These are phyloP conservation scores for Perognathus longimembris DNA, from an alignment of 2,113 vertebrate genomes.

Conservation along the genomic window DNA sequence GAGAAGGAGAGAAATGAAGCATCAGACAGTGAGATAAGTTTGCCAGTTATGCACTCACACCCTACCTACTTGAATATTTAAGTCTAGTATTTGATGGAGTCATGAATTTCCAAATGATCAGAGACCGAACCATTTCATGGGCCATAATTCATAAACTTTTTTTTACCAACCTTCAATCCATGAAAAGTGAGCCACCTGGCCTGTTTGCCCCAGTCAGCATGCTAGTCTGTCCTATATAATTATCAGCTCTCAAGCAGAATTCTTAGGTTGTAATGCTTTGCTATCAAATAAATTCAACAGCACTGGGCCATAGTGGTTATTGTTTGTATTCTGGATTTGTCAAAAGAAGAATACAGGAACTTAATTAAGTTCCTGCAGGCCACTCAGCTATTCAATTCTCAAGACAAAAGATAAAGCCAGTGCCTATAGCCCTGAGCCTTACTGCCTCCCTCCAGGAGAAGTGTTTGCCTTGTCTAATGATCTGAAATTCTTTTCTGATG, in stretches of 20 bases:
- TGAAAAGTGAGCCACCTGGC: constrained; percentile 36
- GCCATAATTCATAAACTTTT: not conserved
- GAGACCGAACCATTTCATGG: not conserved
- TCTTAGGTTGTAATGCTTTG: constrained; percentile 18
- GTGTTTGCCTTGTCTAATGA: constrained; percentile 39
- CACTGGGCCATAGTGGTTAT: constrained; percentile 3
- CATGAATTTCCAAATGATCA: constrained; percentile 28
- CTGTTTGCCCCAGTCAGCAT: not conserved
- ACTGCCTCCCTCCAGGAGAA: not conserved
- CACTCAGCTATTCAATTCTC: constrained; percentile 41
- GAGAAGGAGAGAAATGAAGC: not conserved
- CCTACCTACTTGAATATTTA: not conserved
- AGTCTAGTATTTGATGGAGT: not conserved
- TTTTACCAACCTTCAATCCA: constrained; percentile 1
- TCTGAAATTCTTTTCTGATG: constrained; percentile 54
- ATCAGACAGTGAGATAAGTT: not conserved
- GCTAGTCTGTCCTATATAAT: constrained; percentile 21
- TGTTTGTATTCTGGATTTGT: constrained; percentile 64
- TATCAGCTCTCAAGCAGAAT: constrained; percentile 28
- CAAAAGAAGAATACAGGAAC: constrained; percentile 58
- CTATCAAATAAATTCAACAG: constrained; percentile 13
- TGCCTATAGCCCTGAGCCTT: not conserved
- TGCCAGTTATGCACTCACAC: not conserved
- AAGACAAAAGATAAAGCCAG: constrained; percentile 46
- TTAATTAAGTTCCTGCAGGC: constrained; percentile 69